Evolutionary conservation across 1,140 invertebrate genomes (phyloP).

Genomic region (Drosophila teissieri): DNA sequence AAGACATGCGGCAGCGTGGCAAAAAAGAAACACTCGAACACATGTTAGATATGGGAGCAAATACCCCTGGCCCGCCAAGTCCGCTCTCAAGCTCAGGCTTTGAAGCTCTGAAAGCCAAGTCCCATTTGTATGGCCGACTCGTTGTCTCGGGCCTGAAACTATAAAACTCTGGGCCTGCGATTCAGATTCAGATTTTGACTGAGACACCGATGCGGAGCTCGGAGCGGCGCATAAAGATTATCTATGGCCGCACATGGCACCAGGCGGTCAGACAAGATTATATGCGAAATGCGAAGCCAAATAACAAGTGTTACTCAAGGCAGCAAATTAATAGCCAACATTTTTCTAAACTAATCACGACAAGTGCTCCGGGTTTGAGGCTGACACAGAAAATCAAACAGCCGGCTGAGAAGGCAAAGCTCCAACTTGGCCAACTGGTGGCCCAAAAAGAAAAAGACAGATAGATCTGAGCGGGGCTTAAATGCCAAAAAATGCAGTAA

Average conservation of each 20-base stretch:
- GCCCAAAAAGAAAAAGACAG: constrained; percentile 24
- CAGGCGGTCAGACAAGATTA: constrained; percentile 63
- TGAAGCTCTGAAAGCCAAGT: constrained; percentile 16
- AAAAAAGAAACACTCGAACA: constrained; percentile 30
- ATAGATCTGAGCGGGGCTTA: constrained; percentile 44
- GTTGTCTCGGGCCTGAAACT: constrained; percentile 1
- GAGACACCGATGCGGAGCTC: constrained; percentile 18
- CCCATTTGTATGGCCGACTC: constrained; percentile 41
- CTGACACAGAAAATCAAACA: constrained; percentile 51
- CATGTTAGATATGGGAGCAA: constrained; percentile 41
- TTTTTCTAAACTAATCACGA: constrained; percentile 70
- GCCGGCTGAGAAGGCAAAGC: constrained; percentile 16
- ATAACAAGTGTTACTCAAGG: constrained; percentile 72
- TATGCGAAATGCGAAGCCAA: constrained; percentile 56
- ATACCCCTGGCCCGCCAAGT: constrained; percentile 15
- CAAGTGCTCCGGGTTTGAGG: constrained; percentile 50
- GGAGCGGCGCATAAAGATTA: constrained; percentile 46
- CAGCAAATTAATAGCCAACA: constrained; percentile 67
- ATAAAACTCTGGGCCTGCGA: constrained; percentile 1
- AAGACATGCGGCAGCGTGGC: constrained; percentile 14
- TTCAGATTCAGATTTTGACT: background rate
- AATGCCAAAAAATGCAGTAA: constrained; percentile 53
- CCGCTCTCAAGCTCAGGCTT: background rate
- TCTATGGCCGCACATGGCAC: constrained; percentile 54
- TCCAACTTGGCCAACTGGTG: constrained; percentile 14